Evolutionary conservation across 2,113 vertebrate genomes (phyloP).

Genomic region (Ascaphus truei): DNA sequence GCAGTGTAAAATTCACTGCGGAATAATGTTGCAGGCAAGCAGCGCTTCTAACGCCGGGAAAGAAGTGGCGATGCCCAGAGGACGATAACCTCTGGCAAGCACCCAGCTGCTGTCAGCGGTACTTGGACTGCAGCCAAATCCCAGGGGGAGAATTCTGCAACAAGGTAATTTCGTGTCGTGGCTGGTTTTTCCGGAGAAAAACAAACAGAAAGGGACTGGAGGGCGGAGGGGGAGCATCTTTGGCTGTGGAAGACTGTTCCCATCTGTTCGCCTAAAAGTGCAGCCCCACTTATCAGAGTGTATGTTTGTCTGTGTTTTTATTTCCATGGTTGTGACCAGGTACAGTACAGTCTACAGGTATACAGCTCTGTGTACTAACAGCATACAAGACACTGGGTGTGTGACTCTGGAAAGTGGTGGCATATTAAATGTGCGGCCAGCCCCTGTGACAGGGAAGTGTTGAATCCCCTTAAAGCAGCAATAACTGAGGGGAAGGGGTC

Average conservation of each 20-base stretch:
- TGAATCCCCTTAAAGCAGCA: too few relatives aligned
- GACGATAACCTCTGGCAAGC: slow-evolving; percentile 24
- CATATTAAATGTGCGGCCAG: too few relatives aligned
- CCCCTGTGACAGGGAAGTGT: too few relatives aligned
- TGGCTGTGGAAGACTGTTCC: background rate
- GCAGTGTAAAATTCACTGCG: background rate
- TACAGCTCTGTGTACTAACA: too few relatives aligned
- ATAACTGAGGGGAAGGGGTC: too few relatives aligned
- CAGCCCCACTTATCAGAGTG: background rate
- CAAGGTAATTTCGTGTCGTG: slow-evolving; percentile 21
- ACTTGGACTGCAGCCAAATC: slow-evolving; percentile 13
- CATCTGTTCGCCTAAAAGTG: background rate
- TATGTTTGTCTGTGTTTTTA: background rate
- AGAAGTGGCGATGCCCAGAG: slow-evolving; percentile 9
- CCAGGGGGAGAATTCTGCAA: slow-evolving; percentile 12
- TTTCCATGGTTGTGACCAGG: too few relatives aligned
- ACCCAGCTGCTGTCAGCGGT: slow-evolving; percentile 11
- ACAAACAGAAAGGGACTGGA: background rate
- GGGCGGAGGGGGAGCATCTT: background rate
- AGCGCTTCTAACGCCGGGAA: background rate
- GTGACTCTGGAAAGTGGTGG: too few relatives aligned
- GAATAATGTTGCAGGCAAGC: slow-evolving; percentile 24
- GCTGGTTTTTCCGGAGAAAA: slow-evolving; percentile 8
- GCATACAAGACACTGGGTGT: too few relatives aligned
- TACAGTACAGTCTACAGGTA: too few relatives aligned